Base-by-base conservation (phyloP, 2,888 invertebrate species). In the Cheilosia impressa region DNA sequence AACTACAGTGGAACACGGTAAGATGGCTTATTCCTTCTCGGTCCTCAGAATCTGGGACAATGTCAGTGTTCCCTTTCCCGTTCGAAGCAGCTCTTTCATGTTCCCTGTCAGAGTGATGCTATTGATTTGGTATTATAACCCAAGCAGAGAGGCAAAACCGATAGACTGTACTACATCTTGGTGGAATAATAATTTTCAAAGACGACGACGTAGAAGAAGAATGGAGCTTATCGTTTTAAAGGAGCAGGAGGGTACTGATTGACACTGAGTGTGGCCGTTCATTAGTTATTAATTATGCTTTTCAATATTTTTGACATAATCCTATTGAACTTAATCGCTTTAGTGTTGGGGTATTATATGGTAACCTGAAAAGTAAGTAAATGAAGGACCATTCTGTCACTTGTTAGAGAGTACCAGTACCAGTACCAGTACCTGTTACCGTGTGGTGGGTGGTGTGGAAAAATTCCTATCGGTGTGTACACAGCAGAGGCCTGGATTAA, bases 271-370 rank as follows among this genome's bases (percentile, higher is more conserved):
- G 72, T 84, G 79, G 79, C 75, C 75, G 75, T 79, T 75, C 71
- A 76, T 80, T 66, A 84, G 71, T 65, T 76, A 76, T 84, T 80
- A 80, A 84, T 84, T 80, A 80, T 55, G 69, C 75, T 60, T 75
- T 75, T 80, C 75, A 71, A 84, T 80, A 84, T 76, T 84, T 57
- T 84, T 71, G 84, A 84, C 84, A 80, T 84, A 84, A 84, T 80
- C 84, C 80, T 45, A 84, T 80, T 80, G 84, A 84, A 71, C 60
- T 80, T 84, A 84, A 84, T 84, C 75, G 65, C 65, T 80, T 76
- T 34, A 57, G 69, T 75, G 75, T 71, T 52, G 27, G 50, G 62
- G 55, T 27, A 15, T 13, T 38, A 31, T 9, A 38, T 13, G 34
- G 34, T 10, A 34, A 3, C 45, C 27, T 17, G 55, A 31, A 13